phyloP scores from a whole-genome alignment of 2,113 vertebrate genomes.

The Corynorhinus townsendii region DNA sequence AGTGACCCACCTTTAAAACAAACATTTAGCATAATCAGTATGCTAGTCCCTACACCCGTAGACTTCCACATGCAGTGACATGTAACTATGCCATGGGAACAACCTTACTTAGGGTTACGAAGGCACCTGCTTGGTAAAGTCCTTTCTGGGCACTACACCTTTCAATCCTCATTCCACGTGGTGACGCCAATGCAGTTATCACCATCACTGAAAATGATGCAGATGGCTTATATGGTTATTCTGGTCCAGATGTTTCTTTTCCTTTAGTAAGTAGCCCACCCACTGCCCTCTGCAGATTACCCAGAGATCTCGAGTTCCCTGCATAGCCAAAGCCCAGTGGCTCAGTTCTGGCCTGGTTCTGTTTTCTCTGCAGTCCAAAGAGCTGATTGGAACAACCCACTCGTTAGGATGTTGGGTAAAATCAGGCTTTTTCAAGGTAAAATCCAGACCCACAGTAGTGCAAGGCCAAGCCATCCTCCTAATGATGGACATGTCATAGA shows the following conservation, averaged over 20 bases:
- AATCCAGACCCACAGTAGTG: background rate
- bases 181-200: background rate
- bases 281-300: background rate
- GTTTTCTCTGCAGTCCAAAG: background rate
- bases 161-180: background rate
- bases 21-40: background rate
- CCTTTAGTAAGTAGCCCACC: background rate
- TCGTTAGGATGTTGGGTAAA: background rate
- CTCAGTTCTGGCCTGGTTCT: background rate
- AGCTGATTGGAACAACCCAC: background rate
- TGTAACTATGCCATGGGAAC: background rate
- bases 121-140: background rate
- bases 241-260: background rate
- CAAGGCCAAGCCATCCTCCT: background rate
- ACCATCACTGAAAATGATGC: background rate
- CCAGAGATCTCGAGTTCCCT: background rate
- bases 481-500: accelerated
- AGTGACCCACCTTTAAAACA: too few relatives aligned
- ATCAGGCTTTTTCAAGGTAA: background rate
- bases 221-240: background rate
- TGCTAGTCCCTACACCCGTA: background rate
- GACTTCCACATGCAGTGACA: background rate
- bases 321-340: background rate
- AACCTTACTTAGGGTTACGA: background rate
- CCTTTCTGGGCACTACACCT: background rate